These are phyloP conservation scores for Peromyscus leucopus DNA, from an alignment of 2,113 vertebrate genomes.

Conservation along the genomic window DNA sequence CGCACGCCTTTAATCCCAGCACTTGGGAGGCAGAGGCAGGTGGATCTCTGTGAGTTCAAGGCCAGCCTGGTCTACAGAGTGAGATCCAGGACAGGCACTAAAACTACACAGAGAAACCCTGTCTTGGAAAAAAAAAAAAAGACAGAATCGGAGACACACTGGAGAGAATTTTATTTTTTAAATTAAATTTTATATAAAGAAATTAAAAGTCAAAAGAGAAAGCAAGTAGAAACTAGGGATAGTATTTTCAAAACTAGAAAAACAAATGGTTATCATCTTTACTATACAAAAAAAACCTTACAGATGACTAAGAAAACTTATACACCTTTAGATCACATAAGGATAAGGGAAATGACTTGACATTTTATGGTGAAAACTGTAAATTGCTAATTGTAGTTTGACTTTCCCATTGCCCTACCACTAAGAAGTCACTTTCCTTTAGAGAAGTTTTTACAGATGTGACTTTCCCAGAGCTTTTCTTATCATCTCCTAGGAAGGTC, in stretches of 20 bases:
- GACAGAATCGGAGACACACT: background rate
- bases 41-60: no score
- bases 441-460: background rate
- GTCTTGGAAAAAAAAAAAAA: no score
- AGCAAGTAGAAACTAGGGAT: background rate
- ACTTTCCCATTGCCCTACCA: background rate
- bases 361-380: background rate
- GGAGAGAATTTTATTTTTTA: background rate
- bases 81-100: no score
- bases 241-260: background rate
- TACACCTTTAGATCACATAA: background rate
- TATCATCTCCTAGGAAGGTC: background rate
- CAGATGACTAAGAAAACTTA: background rate
- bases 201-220: conserved; percentile 39
- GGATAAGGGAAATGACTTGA: background rate
- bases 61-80: no score
- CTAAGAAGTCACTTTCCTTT: background rate
- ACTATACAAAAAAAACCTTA: background rate
- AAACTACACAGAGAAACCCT: no score
- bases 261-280: background rate
- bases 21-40: no score
- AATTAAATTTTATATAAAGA: background rate
- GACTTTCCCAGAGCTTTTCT: background rate
- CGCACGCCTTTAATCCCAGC: no score
- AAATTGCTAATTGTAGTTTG: background rate